These are phyloP conservation scores for Odontocolon sp. DNA, from an alignment of 2,888 invertebrate species.

Conservation along the genomic window DNA sequence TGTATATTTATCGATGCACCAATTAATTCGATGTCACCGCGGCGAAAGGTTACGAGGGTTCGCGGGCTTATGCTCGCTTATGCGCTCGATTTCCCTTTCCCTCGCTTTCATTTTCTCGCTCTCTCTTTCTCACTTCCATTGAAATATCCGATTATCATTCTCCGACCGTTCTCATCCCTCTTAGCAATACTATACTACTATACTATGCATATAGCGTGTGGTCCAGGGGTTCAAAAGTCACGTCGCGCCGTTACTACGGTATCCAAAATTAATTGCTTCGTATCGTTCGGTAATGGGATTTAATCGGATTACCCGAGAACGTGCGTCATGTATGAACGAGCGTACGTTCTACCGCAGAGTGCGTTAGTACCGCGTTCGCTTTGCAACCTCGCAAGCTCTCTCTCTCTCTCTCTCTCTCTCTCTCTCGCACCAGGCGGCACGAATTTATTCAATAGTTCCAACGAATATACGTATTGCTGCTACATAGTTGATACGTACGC, in stretches of 20 bases:
- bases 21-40: slow-evolving; percentile 16
- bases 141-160: slow-evolving; percentile 21
- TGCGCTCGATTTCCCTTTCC: too few relatives aligned
- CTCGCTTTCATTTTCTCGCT: background rate
- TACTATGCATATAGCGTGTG: background rate
- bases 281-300: slow-evolving; percentile 68
- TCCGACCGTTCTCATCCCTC: slow-evolving; percentile 3
- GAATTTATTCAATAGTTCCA: slow-evolving; percentile 68
- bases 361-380: slow-evolving; percentile 40
- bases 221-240: slow-evolving; percentile 39
- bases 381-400: too few relatives aligned
- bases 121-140: background rate
- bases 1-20: slow-evolving; percentile 25
- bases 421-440: slow-evolving; percentile 54
- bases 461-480: slow-evolving; percentile 23
- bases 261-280: slow-evolving; percentile 68
- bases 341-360: slow-evolving; percentile 19
- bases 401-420: background rate
- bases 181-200: background rate
- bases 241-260: slow-evolving; percentile 59
- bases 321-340: slow-evolving; percentile 61
- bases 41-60: slow-evolving; percentile 3
- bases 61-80: background rate
- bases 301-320: slow-evolving; percentile 70
- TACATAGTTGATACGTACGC: slow-evolving; percentile 46